Base-by-base conservation (phyloP, 2,113 vertebrate genomes). In the Gymnocephalus cernua region DNA sequence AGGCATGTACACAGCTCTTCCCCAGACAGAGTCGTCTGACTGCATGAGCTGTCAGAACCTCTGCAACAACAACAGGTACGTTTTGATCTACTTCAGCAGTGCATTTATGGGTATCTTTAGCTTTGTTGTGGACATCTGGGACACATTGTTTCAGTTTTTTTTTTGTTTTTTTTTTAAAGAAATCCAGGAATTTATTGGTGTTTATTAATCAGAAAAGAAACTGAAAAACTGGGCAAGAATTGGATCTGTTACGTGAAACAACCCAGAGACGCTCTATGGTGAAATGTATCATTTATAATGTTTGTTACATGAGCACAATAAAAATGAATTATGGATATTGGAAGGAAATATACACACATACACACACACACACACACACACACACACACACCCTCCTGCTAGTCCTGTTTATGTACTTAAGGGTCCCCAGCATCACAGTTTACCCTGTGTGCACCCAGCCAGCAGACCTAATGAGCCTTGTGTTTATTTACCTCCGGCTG, bases 41-140 rank as follows among this genome's bases (percentile, higher is more conserved):
- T 98, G 98, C 53, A 84, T 96, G 87, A 97, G 83, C 90, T 99
- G 98, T 92, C 95, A 99, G 61, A 99, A 99, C 18, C 97, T 98
- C 67, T 96, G 97, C 71, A 99, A 99, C 94, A 99, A 99, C 56
- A 99, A 99, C 94, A 97, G 98, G 98, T 99, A 86, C 6, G 35
- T 25, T 32, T 21, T 7, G 19, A 44, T 35, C 16, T 27, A 32
- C 11, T 62, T 51, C 16, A 38, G 8, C 8, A 0, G 1, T 66
- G 7, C 15, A 1, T 50, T 64, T 23, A 23, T 45, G 10, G 7
- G 56, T 35, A 6, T 56, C 18, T 54, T 61, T 63, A 29, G 16
- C 44, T 67, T 32, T 47, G 19, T 41, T 48, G 38, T 54, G 25
- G 10, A 72, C 11, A 3, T 48, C 15, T 80, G 14, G 23, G 4